These are phyloP conservation scores for Dysmachus trigonus DNA, from an alignment of 2,888 invertebrate genomes.

Conservation along the genomic window DNA sequence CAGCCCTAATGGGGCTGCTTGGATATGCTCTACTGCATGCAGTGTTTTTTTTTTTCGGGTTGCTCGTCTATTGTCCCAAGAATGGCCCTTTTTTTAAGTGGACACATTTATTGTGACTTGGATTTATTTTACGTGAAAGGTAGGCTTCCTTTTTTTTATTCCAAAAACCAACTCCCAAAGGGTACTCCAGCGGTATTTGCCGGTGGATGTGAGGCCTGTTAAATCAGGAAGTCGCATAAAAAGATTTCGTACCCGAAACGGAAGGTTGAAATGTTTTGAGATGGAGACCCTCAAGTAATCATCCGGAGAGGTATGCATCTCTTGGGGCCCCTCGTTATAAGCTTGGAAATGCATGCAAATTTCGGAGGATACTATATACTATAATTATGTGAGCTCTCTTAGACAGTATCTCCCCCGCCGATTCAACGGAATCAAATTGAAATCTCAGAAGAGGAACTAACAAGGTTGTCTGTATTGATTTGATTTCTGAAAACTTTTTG, in stretches of 20 bases:
- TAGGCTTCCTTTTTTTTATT: neutral
- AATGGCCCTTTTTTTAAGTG: constrained; percentile 7
- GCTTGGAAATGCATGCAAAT: neutral
- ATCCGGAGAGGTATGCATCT: neutral
- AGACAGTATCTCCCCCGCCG: neutral
- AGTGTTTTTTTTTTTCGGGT: neutral
- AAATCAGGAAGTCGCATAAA: neutral
- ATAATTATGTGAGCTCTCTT: neutral
- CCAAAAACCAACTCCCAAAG: neutral
- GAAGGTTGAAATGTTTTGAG: neutral
- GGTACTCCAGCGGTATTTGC: neutral
- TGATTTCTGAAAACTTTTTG: neutral
- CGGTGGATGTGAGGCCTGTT: neutral
- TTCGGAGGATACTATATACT: neutral
- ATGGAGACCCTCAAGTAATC: neutral
- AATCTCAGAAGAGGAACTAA: neutral
- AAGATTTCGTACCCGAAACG: neutral
- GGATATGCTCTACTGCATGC: neutral
- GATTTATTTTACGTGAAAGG: neutral
- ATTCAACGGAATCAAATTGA: neutral
- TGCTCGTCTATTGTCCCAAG: neutral
- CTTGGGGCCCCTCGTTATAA: neutral
- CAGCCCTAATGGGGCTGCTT: neutral
- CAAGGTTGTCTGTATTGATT: neutral
- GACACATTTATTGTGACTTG: neutral